Evolutionary conservation across 2,797 vertebrate genomes (phyloP), one percentile per base, ranked within the genome.

Genomic region (Cyclopterus lumpus): DNA sequence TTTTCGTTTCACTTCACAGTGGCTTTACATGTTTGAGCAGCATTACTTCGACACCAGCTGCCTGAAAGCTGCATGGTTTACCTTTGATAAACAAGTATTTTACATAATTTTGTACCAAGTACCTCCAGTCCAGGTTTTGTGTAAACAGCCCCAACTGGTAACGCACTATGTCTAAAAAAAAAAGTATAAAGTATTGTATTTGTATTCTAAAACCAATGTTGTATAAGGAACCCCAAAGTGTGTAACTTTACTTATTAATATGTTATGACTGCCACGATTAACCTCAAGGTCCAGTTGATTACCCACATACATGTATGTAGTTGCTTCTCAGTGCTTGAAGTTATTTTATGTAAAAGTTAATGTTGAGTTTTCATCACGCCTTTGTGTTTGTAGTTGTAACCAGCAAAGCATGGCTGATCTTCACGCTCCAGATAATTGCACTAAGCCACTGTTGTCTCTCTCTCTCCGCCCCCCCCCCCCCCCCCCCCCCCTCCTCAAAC

Each of bases 31-130:
- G 49, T 73, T 69, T 55, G 66, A 81, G 77, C 76, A 61, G 71
- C 6, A n/a, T 79, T 79, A 64, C 68, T 57, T 40, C 42, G 32
- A 87, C 71, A 79, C 75, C 75, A 20, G 62, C 72, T 67, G 42
- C 82, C 77, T 81, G 80, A 81, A 82, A 90, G 70, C 64, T 8
- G 78, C 77, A 49, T 70, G 75, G 75, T 83, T 91, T 79, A 89
- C 83, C 82, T 94, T 93, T 93, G 88, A 91, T 92, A 93, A 88
- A 84, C 48, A 11, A 88, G 75, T 89, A 82, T 92, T 93, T 92
- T 90, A 80, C 81, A 91, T 85, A 84, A 76, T 94, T 94, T 94
- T 94, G 89, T 94, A 93, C 83, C 30, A 62, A 85, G 44, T 80
- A 86, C 74, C 67, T 88, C 57, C 46, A 72, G 67, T 54, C 68